Percentiles rank a stretch among this genome's conserved stretches.
These are phyloP conservation scores for Paratilapia polleni DNA, from an alignment of 2,113 vertebrate genomes.

Conservation along the genomic window DNA sequence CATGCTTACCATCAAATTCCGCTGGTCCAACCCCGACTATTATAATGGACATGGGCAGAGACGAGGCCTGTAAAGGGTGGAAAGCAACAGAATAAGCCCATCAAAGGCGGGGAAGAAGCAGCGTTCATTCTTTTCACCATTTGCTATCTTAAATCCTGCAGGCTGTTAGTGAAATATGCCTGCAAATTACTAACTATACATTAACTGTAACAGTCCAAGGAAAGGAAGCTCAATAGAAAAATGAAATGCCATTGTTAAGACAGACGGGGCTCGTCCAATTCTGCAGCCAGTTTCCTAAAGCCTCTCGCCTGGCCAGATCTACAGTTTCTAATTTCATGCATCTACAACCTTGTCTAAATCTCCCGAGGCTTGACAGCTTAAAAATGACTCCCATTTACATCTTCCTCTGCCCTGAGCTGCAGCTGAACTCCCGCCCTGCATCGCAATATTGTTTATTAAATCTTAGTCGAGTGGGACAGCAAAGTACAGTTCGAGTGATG, in stretches of 20 bases:
- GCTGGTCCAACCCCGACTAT: conserved; percentile 97
- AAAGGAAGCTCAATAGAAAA: conserved; percentile 16
- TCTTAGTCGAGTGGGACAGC: conserved; percentile 44
- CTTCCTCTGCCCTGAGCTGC: conserved; percentile 23
- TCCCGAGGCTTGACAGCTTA: conserved; percentile 46
- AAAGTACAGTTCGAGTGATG: conserved; percentile 24
- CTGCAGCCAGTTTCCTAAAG: not conserved
- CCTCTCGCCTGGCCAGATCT: not conserved
- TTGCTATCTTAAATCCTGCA: conserved; percentile 53
- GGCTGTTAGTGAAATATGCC: conserved; percentile 26
- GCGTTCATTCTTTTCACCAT: not conserved
- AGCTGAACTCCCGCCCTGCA: not conserved
- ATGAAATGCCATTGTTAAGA: conserved; percentile 12
- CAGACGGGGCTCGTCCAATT: conserved; percentile 1
- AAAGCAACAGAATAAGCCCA: conserved; percentile 39
- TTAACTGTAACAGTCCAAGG: not conserved
- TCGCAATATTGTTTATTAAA: conserved; percentile 70
- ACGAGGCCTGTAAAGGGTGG: conserved; percentile 84
- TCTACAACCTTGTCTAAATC: conserved; percentile 60
- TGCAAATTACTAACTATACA: conserved; percentile 28
- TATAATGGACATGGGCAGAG: conserved; percentile 97
- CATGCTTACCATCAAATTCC: conserved; percentile 92
- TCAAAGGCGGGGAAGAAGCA: conserved; percentile 15
- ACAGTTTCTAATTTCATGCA: conserved; percentile 65
- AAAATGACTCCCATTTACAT: conserved; percentile 62